These are phyloP conservation scores for Calliphora vomitoria DNA, from an alignment of 2,888 invertebrate genomes.

Conservation along the genomic window DNA sequence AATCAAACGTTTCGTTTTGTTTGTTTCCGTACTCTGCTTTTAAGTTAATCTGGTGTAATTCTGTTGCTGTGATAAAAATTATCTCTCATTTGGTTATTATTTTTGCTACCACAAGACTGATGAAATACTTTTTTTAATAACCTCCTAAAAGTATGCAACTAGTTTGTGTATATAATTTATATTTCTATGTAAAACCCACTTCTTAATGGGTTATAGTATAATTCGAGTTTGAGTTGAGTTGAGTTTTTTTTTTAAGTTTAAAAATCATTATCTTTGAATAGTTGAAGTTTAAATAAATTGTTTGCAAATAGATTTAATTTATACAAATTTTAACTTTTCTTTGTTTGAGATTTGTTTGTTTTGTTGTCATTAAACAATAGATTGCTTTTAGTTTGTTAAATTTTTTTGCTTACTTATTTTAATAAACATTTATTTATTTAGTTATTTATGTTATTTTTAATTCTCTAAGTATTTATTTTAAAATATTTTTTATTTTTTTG, in stretches of 20 bases:
- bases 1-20: too few relatives aligned
- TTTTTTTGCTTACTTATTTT: constrained; percentile 43
- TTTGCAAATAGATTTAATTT: constrained; percentile 74
- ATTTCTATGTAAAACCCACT: too few relatives aligned
- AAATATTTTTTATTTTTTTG: constrained; percentile 52
- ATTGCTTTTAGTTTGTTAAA: constrained; percentile 64
- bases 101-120: too few relatives aligned
- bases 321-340: constrained; percentile 78
- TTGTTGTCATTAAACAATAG: constrained; percentile 51
- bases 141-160: too few relatives aligned
- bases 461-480: constrained; percentile 53
- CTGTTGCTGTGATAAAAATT: too few relatives aligned
- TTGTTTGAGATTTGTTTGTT: constrained; percentile 59
- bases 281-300: background rate
- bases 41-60: too few relatives aligned
- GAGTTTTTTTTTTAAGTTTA: background rate
- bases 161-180: too few relatives aligned
- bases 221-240: too few relatives aligned
- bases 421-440: constrained; percentile 63
- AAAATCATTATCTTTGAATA: constrained; percentile 3
- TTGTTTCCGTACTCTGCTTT: too few relatives aligned
- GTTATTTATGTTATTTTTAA: constrained; percentile 43
- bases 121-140: too few relatives aligned
- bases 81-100: too few relatives aligned
- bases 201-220: too few relatives aligned